A percentile compares a stretch with the other conserved stretches of the same genome.
Evolutionary conservation across 1,140 invertebrate genomes (phyloP).

Genomic region (Drosophila sturtevanti): DNA sequence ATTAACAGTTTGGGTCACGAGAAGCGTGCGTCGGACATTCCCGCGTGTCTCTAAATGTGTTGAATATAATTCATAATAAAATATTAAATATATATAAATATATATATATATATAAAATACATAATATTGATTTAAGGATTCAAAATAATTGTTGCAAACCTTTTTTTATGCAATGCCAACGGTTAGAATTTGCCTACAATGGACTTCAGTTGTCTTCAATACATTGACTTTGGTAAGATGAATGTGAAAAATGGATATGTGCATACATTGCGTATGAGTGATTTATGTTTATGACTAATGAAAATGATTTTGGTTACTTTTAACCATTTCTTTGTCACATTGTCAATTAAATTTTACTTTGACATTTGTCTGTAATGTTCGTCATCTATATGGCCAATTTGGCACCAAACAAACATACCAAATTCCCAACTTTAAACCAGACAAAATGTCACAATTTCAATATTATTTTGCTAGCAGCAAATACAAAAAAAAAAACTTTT

Average conservation of each 20-base stretch:
- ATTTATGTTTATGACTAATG: slow-evolving; percentile 24
- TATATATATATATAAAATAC: background rate
- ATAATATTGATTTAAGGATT: slow-evolving; percentile 9
- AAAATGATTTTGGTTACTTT: background rate
- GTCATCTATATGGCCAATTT: slow-evolving; percentile 54
- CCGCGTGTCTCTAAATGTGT: slow-evolving; percentile 18
- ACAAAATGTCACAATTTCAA: slow-evolving; percentile 56
- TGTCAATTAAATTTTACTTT: slow-evolving; percentile 37
- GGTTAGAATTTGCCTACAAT: slow-evolving; percentile 67
- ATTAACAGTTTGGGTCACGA: slow-evolving; percentile 67
- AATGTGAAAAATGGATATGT: background rate
- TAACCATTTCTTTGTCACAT: background rate
- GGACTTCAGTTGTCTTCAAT: slow-evolving; percentile 64
- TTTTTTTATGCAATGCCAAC: slow-evolving; percentile 45
- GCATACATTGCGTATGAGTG: slow-evolving; percentile 54
- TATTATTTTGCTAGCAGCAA: slow-evolving; percentile 27
- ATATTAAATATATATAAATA: slow-evolving; percentile 6
- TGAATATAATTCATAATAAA: slow-evolving; percentile 14
- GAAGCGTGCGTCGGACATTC: slow-evolving; percentile 50
- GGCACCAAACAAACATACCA: slow-evolving; percentile 57
- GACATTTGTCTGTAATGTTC: background rate
- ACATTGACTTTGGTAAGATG: slow-evolving; percentile 63
- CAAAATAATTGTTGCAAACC: too few relatives aligned
- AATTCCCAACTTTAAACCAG: slow-evolving; percentile 54
- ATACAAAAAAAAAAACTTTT: slow-evolving; percentile 24